These are phyloP conservation scores for Papilio polyxenes DNA, from an alignment of 1,140 invertebrate genomes.

Conservation along the genomic window DNA sequence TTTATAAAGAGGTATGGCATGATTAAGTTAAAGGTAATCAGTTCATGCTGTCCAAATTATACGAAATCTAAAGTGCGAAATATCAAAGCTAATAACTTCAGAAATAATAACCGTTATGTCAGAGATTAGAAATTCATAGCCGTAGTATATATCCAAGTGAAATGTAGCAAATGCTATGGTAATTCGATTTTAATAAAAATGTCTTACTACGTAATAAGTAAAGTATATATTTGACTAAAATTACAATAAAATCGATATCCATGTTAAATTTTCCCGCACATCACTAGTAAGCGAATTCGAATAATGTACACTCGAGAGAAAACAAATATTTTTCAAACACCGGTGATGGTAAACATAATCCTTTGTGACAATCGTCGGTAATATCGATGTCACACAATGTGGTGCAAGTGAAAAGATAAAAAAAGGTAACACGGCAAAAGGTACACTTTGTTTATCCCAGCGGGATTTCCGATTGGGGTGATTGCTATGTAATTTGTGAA, in stretches of 20 bases:
- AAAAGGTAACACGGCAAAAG: slow-evolving; percentile 44
- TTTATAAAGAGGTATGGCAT: background rate
- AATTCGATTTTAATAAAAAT: too few species aligned
- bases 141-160: background rate
- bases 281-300: slow-evolving; percentile 52
- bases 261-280: background rate
- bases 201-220: too few species aligned
- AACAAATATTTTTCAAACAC: slow-evolving; percentile 77
- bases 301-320: slow-evolving; percentile 67
- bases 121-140: background rate
- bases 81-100: too few species aligned
- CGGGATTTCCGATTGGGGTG: slow-evolving; percentile 63
- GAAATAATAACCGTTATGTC: background rate
- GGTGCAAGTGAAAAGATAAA: slow-evolving; percentile 54
- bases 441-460: slow-evolving; percentile 64
- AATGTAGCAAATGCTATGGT: background rate
- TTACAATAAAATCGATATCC: background rate
- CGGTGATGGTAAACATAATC: slow-evolving; percentile 60
- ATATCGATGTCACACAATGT: slow-evolving; percentile 74
- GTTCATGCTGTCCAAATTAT: too few species aligned
- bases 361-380: slow-evolving; percentile 69
- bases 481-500: slow-evolving; percentile 72
- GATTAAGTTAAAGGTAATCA: background rate
- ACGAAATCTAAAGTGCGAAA: too few species aligned
- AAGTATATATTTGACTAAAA: background rate